Percentiles rank a stretch among this genome's conserved stretches.
Conservation (phyloP, 2,888 invertebrate species). For the Erebia epiphron region DNA sequence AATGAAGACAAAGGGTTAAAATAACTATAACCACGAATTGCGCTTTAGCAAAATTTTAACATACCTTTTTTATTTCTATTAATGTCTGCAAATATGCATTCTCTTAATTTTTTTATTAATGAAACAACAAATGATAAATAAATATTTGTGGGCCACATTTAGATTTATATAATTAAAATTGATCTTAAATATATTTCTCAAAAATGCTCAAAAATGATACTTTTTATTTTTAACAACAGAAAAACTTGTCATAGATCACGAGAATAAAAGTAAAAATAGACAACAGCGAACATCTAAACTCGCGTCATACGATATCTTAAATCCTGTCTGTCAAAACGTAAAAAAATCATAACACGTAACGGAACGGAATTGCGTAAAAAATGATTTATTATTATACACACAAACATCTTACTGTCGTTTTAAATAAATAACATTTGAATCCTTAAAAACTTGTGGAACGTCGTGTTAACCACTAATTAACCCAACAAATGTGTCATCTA, state of each 20-base stretch:
- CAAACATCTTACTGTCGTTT: constrained; percentile 48
- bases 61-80: no score
- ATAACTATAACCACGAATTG: not conserved
- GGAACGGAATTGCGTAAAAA: constrained; percentile 72
- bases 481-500: constrained; percentile 60
- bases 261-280: constrained; percentile 51
- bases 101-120: no score
- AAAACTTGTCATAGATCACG: constrained; percentile 37
- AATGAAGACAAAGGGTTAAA: constrained; percentile 6
- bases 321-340: constrained; percentile 72
- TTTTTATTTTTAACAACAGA: constrained; percentile 18
- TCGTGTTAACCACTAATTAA: constrained; percentile 70
- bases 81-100: no score
- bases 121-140: not conserved
- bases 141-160: not conserved
- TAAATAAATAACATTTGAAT: constrained; percentile 44
- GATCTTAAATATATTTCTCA: constrained; percentile 3
- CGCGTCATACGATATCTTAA: constrained; percentile 64
- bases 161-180: not conserved
- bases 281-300: constrained; percentile 52
- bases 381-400: constrained; percentile 67
- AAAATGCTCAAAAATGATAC: constrained; percentile 16
- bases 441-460: constrained; percentile 43
- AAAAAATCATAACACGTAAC: constrained; percentile 66
- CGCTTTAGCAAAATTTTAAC: no score